phyloP scores from a whole-genome alignment of 2,113 vertebrate genomes.

The Microtus oregoni region DNA sequence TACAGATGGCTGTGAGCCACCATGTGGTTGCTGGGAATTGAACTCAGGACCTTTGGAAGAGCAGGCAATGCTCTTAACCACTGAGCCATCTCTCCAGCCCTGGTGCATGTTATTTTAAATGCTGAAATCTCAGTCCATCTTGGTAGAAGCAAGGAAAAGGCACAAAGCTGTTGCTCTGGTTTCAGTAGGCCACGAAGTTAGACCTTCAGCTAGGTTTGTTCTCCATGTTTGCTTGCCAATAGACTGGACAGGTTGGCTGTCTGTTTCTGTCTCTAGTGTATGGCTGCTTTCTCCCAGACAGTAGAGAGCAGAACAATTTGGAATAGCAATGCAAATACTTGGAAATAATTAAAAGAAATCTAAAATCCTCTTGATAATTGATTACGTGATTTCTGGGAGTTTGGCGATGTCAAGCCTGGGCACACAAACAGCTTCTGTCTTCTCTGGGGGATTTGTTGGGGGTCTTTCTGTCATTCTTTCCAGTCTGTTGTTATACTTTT shows the following conservation, averaged over 20 bases:
- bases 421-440: background rate
- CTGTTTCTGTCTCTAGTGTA: background rate
- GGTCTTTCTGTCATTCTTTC: background rate
- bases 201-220: background rate
- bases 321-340: background rate
- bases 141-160: background rate
- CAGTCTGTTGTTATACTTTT: background rate
- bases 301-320: background rate
- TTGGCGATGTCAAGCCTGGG: background rate
- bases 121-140: background rate
- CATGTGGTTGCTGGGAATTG: no score
- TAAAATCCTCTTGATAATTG: background rate
- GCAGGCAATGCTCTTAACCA: no score
- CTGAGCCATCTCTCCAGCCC: no score
- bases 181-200: background rate
- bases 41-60: no score
- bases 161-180: background rate
- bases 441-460: background rate
- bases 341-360: background rate
- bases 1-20: no score
- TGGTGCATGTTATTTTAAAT: background rate
- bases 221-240: background rate
- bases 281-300: background rate
- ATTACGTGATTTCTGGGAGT: background rate
- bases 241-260: background rate